Conservation (phyloP, 2,113 vertebrate species). For the Oryzias curvinotus region DNA sequence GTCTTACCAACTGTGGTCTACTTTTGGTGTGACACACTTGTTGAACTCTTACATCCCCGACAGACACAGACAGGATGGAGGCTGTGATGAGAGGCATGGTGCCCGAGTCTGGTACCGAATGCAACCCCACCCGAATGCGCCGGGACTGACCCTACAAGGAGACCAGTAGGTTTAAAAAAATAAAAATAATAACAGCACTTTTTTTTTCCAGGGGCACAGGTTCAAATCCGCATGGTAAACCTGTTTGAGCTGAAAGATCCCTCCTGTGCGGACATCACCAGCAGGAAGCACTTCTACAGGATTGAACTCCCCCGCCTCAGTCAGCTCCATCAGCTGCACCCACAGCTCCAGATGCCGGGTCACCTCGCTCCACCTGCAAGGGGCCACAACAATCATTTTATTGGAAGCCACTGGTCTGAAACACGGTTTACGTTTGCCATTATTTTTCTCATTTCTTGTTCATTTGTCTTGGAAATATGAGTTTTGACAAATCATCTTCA, state of each 20-base stretch:
- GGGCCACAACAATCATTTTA: too few species aligned
- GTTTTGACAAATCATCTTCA: too few species aligned
- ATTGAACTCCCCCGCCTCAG: conserved; percentile 89
- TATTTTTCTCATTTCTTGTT: too few species aligned
- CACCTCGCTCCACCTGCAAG: conserved; percentile 85
- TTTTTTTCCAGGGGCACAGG: accelerated
- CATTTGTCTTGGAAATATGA: too few species aligned
- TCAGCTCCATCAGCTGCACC: conserved; percentile 93
- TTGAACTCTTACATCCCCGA: conserved; percentile 86
- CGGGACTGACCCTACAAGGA: conserved; percentile 87
- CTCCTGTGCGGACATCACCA: conserved; percentile 87
- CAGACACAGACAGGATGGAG: conserved; percentile 85
- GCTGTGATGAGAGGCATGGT: conserved; percentile 90
- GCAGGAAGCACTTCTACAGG: conserved; percentile 87
- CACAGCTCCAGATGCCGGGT: conserved; percentile 91
- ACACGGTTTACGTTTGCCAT: too few species aligned
- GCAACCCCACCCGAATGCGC: conserved; percentile 87
- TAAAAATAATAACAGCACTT: not conserved
- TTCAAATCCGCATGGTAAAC: conserved; percentile 53
- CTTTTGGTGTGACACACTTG: conserved; percentile 67
- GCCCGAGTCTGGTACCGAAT: conserved; percentile 89
- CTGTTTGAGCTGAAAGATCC: conserved; percentile 92
- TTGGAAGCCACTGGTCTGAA: too few species aligned
- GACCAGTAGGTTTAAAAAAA: too few species aligned
- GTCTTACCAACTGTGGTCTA: conserved; percentile 58